Evolutionary conservation across 2,797 vertebrate genomes (phyloP), one percentile per base, ranked within the genome.

Genomic region (Molossus alvarezi): DNA sequence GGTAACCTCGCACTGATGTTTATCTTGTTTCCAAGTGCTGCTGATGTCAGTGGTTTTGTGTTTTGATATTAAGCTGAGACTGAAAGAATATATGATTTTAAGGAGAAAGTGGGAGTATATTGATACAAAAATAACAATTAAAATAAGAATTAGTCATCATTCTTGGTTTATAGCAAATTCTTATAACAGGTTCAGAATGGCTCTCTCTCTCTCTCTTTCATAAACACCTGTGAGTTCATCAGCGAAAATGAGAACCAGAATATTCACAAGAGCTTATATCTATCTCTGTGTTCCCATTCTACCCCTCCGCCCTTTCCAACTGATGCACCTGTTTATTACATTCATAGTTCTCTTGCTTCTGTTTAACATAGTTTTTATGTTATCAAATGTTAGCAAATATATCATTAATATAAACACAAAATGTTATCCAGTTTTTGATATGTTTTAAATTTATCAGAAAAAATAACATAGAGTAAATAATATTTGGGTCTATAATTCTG

Each of bases 111-210:
- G 48, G 21, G 11, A 72, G 9, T 29, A 83, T 9, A 69, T 64
- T 87, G 53, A 90, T 45, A 55, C 45, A 84, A 58, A 53, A 18
- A 4, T 37, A 77, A 51, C 14, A 86, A 9, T 58, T 60, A 77
- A 65, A 94, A 55, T 64, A 64, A 33, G 45, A 89, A 76, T 41
- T 80, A 92, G 17, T 85, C n/a, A 62, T 29, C 65, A 23, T n/a
- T 9, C 1, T 77, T 60, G 27, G 27, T 67, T 75, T 23, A 21
- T 83, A 76, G 37, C 10, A n/a, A 15, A 33, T 18, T 96, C 23
- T 90, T 29, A 21, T 77, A 79, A 45, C 9, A 62, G 11, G 3
- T 65, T 7, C 20, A 48, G 72, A 29, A 13, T 62, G 25, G 27
- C 41, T 75, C 15, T 72, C 9, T 76, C 9, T 76, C 9, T 33